A percentile compares a stretch with the other conserved stretches of the same genome.
These are phyloP conservation scores for Drosophila virilis DNA, from an alignment of 1,140 invertebrate genomes.

Conservation along the genomic window DNA sequence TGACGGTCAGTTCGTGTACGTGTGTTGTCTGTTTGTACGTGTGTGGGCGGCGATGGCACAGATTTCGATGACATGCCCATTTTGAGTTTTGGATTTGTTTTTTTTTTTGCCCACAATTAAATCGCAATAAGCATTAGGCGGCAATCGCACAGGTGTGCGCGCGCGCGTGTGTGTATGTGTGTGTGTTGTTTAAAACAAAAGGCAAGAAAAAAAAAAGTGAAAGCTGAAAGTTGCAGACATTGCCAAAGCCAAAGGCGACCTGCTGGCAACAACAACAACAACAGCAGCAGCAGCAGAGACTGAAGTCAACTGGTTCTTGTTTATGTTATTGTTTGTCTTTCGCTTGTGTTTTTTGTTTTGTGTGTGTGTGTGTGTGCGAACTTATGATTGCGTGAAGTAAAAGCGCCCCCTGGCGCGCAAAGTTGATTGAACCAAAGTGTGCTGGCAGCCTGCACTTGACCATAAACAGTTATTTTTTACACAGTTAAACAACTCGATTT, in stretches of 20 bases:
- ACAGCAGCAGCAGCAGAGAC: slow-evolving; percentile 2
- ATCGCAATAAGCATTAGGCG: slow-evolving; percentile 66
- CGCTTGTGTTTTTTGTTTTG: slow-evolving; percentile 19
- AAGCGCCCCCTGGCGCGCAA: slow-evolving; percentile 28
- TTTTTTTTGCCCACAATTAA: slow-evolving; percentile 52
- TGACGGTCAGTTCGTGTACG: neutral
- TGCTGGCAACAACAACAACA: slow-evolving; percentile 52
- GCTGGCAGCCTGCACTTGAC: slow-evolving; percentile 33
- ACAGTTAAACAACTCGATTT: neutral
- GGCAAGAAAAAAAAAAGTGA: slow-evolving; percentile 65
- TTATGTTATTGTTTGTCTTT: slow-evolving; percentile 41
- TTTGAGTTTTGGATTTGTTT: slow-evolving; percentile 10
- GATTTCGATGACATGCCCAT: slow-evolving; percentile 28
- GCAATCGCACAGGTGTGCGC: slow-evolving; percentile 21
- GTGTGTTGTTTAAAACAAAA: slow-evolving; percentile 64
- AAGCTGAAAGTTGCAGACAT: slow-evolving; percentile 74
- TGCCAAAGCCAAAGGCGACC: slow-evolving; percentile 63
- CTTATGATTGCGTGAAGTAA: slow-evolving; percentile 49
- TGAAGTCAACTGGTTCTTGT: slow-evolving; percentile 49
- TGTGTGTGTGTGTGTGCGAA: neutral
- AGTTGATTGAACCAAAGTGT: slow-evolving; percentile 34
- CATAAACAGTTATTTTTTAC: slow-evolving; percentile 11
- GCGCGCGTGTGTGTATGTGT: slow-evolving; percentile 12
- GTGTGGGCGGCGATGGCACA: slow-evolving; percentile 36
- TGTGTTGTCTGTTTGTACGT: neutral